Conservation (phyloP, 2,797 vertebrate species). For the Hirundo rustica region DNA sequence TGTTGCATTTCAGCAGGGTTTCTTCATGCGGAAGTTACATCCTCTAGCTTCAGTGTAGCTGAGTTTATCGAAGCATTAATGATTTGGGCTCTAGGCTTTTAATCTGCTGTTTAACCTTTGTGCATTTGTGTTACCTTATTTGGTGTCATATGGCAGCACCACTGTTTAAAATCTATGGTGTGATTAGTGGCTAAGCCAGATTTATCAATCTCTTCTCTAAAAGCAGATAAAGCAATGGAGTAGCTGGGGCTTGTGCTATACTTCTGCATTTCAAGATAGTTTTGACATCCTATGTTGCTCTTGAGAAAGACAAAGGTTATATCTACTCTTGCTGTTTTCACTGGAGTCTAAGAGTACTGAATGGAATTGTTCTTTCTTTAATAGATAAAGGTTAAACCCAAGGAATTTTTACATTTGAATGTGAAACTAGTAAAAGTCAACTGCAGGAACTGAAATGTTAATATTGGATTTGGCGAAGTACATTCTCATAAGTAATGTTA, state of each 20-base stretch:
- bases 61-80: conserved; percentile 68
- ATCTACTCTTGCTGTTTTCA: conserved; percentile 74
- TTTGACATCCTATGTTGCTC: conserved; percentile 70
- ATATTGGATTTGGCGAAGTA: conserved; percentile 50
- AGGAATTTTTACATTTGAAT: conserved; percentile 76
- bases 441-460: conserved; percentile 70
- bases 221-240: conserved; percentile 68
- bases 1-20: conserved; percentile 75
- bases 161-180: conserved; percentile 67
- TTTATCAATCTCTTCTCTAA: conserved; percentile 65
- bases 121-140: conserved; percentile 73
- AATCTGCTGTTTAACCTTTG: conserved; percentile 80
- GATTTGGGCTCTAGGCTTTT: conserved; percentile 71
- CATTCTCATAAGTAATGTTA: neutral
- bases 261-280: conserved; percentile 73
- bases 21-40: conserved; percentile 71
- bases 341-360: conserved; percentile 72
- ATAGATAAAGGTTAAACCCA: conserved; percentile 75
- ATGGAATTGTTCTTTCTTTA: conserved; percentile 74
- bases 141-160: conserved; percentile 65
- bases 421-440: conserved; percentile 76
- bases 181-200: conserved; percentile 65
- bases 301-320: conserved; percentile 73
- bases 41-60: conserved; percentile 72
- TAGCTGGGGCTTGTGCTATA: conserved; percentile 58